Percentiles rank a stretch among this genome's conserved stretches.
phyloP scores from a whole-genome alignment of 1,140 invertebrate species.

The Spodoptera frugiperda region DNA sequence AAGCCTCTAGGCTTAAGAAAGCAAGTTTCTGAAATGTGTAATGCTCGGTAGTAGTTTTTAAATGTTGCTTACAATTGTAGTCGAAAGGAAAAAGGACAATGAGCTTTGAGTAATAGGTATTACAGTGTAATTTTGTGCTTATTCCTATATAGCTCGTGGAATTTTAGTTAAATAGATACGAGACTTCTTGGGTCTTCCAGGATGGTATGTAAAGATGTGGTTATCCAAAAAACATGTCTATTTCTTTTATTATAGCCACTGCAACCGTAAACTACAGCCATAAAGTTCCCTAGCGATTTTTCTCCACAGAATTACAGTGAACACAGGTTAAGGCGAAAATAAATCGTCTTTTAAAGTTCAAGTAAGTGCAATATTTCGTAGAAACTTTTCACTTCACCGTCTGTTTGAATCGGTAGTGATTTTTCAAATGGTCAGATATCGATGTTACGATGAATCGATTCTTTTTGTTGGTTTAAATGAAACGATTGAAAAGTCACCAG shows the following conservation, averaged over 20 bases:
- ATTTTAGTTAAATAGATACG: too few relatives aligned
- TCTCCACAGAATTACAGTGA: constrained; percentile 22
- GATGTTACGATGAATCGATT: constrained; percentile 36
- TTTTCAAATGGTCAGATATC: constrained; percentile 39
- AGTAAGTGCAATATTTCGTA: constrained; percentile 37
- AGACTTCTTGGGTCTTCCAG: too few relatives aligned
- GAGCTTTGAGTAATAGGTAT: too few relatives aligned
- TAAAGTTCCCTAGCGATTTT: constrained; percentile 18
- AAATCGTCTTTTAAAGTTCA: constrained; percentile 30
- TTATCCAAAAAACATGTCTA: too few relatives aligned
- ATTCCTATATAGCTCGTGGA: too few relatives aligned
- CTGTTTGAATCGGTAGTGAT: constrained; percentile 20
- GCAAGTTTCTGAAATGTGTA: too few relatives aligned
- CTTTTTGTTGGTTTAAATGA: constrained; percentile 13
- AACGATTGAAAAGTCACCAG: constrained; percentile 25
- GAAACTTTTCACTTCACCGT: constrained; percentile 38
- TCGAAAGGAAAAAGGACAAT: too few relatives aligned
- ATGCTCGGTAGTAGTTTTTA: too few relatives aligned
- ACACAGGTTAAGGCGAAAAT: constrained; percentile 46
- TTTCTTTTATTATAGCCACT: neutral
- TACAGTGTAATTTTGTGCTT: too few relatives aligned
- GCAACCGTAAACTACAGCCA: neutral
- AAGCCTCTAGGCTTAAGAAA: too few relatives aligned
- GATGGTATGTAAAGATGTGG: too few relatives aligned
- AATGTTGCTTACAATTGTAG: too few relatives aligned